phyloP scores from a whole-genome alignment of 2,113 vertebrate species.

The Syngnathus floridae region DNA sequence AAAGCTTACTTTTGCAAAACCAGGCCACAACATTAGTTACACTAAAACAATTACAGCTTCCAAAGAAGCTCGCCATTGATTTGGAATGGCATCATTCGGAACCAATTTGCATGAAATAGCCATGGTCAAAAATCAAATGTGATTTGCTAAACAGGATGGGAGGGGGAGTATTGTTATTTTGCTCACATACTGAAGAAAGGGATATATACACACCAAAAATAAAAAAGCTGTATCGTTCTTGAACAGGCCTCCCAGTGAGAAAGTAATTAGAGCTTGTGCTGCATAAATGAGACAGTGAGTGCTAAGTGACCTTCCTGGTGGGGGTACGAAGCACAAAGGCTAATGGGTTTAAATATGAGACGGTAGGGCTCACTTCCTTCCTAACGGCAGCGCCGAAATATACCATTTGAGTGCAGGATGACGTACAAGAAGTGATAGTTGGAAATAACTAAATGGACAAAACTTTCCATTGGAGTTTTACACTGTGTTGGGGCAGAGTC shows the following conservation, averaged over 20 bases:
- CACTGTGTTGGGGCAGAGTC: neutral
- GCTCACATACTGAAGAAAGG: neutral
- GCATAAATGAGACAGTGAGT: neutral
- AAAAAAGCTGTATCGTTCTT: neutral
- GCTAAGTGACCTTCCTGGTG: slow-evolving; percentile 4
- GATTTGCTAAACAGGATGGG: neutral
- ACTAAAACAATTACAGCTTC: neutral
- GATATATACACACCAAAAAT: neutral
- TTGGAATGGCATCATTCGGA: neutral
- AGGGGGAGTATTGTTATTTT: neutral
- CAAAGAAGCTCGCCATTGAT: neutral
- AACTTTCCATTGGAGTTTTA: neutral
- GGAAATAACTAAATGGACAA: neutral
- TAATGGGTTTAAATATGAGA: slow-evolving; percentile 1
- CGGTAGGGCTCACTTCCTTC: neutral
- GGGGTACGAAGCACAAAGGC: neutral
- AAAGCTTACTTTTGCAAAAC: neutral
- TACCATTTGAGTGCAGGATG: neutral
- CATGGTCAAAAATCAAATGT: neutral
- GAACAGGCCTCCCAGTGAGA: neutral
- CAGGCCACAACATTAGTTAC: neutral
- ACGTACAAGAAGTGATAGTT: neutral
- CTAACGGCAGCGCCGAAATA: neutral
- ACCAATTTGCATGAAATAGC: neutral
- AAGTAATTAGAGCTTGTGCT: neutral